Evolutionary conservation across 2,888 invertebrate species (phyloP), one percentile per base, ranked within the genome.

Genomic region (Calliopum simillimum): DNA sequence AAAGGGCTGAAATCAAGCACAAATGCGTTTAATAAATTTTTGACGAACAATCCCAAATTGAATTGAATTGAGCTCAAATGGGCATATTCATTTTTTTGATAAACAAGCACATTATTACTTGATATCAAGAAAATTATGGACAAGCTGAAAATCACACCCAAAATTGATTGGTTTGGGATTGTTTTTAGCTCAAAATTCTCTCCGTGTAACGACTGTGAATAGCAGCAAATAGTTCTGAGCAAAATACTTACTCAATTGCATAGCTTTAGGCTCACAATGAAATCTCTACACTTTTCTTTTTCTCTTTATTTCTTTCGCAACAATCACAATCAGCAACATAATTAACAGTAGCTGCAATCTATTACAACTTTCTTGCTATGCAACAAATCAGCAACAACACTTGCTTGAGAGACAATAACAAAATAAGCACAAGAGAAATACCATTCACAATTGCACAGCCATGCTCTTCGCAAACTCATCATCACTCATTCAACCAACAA

Each of bases 261-360:
- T 68, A 62, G 53, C 41, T 62, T 68, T 21, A 68, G 68, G 68
- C 55, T 16, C 8, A 41, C 12, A 5, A 33, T 13, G 41, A 68
- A 68, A 68, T 44, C 61, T 68, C 68, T 68, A 49, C 68, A 68
- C 61, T 53, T 59, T 46, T 56, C 55, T 56, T 16, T 51, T 21
- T 33, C 47, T 33, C 33, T 25, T 33, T 4, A 12, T 23, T 51
- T 12, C 55, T 14, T 46, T 14, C 51, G 12, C 44, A 44, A 33
- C 66, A n/a, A n/a, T 56, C n/a, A 5, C n/a, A 46, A 58, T 23
- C 4, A 47, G 23, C 47, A 49, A 33, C 33, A 33, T 6, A 33
- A 33, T 33, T 33, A 8, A 1, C 33, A 8, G 8, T n/a, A 33
- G 33, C 33, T 8, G 16, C 25, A 58, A 47, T 59, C 59, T 68